These are phyloP conservation scores for Mastomys coucha DNA, from an alignment of 2,113 vertebrate species.

Conservation along the genomic window DNA sequence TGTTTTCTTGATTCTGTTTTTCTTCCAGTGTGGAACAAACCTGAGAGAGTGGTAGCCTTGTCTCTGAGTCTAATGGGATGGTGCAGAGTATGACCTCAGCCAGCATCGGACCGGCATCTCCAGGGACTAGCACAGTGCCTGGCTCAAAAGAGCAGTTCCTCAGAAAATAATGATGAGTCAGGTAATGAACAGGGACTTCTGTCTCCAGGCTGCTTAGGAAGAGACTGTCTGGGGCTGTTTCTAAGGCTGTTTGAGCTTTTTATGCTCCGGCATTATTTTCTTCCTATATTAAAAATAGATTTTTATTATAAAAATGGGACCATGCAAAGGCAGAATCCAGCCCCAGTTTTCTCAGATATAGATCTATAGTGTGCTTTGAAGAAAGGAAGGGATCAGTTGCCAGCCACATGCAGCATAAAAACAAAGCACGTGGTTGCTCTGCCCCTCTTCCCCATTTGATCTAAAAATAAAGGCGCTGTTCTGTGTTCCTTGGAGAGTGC, in stretches of 20 bases:
- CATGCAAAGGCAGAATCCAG: slow-evolving; percentile 35
- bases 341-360: neutral
- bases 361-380: neutral
- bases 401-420: neutral
- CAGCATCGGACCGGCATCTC: neutral
- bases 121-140: neutral
- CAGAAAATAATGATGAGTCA: neutral
- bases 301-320: slow-evolving; percentile 13
- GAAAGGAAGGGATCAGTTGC: neutral
- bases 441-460: slow-evolving; percentile 31
- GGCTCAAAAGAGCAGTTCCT: neutral
- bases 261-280: neutral
- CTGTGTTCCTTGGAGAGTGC: slow-evolving; percentile 25
- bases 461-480: slow-evolving; percentile 71
- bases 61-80: neutral
- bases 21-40: rapidly evolving
- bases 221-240: neutral
- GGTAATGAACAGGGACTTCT: neutral
- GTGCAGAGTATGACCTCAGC: neutral
- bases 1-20: neutral
- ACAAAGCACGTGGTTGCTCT: neutral
- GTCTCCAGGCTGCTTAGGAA: neutral
- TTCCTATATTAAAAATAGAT: slow-evolving; percentile 10
- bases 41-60: neutral
- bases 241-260: neutral